Evolutionary conservation across 2,888 invertebrate genomes (phyloP).

Genomic region (Ormyrus rosae): DNA sequence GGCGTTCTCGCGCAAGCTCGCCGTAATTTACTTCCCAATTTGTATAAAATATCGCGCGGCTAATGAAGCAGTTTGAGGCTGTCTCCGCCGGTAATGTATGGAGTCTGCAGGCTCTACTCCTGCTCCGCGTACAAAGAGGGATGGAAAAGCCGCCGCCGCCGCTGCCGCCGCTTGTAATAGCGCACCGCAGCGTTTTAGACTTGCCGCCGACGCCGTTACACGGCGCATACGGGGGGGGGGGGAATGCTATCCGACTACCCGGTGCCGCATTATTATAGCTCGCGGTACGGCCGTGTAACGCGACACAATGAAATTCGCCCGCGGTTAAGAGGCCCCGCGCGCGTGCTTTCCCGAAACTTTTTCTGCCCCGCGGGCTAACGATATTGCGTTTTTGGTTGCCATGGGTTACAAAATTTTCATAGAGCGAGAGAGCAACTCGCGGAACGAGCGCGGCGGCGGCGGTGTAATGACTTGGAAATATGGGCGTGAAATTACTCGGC

Average conservation of each 20-base stretch:
- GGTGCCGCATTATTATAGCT: constrained; percentile 30
- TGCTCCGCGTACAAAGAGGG: constrained; percentile 2
- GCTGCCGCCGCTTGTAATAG: constrained; percentile 51
- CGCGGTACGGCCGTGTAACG: not conserved
- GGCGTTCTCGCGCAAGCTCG: constrained; percentile 14
- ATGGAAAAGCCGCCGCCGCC: constrained; percentile 58
- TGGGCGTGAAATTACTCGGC: too few relatives aligned
- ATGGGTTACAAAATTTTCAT: not conserved
- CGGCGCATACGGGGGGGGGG: not conserved
- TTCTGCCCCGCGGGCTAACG: not conserved
- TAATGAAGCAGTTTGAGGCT: constrained; percentile 76
- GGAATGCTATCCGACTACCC: constrained; percentile 4
- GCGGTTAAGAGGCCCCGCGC: not conserved
- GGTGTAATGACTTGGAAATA: too few relatives aligned
- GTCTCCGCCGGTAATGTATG: constrained; percentile 72
- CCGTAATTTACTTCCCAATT: constrained; percentile 74
- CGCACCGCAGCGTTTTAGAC: constrained; percentile 21
- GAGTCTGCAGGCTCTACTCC: constrained; percentile 60
- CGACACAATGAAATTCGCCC: constrained; percentile 38
- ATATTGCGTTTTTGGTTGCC: not conserved
- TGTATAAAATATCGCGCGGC: constrained; percentile 74
- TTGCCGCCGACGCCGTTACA: not conserved
- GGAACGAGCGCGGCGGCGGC: too few relatives aligned
- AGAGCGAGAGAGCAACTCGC: too few relatives aligned
- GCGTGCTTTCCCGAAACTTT: not conserved